Percentiles rank a stretch among this genome's conserved stretches.
Conservation (phyloP, 23 tunicate genomes). For the Clavelina lepadiformis region DNA sequence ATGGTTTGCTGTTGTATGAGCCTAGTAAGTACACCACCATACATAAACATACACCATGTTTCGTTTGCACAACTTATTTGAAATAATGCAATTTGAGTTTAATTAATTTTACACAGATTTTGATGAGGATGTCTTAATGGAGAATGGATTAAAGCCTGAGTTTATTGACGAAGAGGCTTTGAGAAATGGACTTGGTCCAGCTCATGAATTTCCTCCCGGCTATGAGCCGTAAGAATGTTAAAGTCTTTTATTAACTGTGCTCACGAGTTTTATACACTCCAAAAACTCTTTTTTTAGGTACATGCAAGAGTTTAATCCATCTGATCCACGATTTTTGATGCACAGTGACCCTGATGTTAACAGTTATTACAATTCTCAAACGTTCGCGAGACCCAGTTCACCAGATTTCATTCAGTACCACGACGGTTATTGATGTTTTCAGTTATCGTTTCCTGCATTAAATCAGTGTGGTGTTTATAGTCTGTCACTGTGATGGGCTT, state of each 20-base stretch:
- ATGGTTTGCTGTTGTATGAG: slow-evolving; percentile 47
- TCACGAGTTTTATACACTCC: neutral
- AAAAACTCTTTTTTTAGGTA: slow-evolving; percentile 11
- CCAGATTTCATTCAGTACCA: slow-evolving; percentile 34
- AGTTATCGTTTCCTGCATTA: no score
- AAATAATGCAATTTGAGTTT: no score
- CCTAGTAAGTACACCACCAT: slow-evolving; percentile 71
- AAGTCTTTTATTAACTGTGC: no score
- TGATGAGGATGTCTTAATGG: slow-evolving; percentile 59
- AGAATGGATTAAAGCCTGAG: slow-evolving; percentile 23
- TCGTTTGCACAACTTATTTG: no score
- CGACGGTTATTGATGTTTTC: slow-evolving; percentile 2
- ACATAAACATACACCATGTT: no score
- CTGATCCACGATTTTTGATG: slow-evolving; percentile 46
- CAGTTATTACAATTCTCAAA: slow-evolving; percentile 18
- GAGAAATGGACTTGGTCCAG: slow-evolving; percentile 34
- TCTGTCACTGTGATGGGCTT: neutral
- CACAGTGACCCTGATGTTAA: slow-evolving; percentile 6
- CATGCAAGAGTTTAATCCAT: slow-evolving; percentile 36
- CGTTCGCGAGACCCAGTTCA: slow-evolving; percentile 33
- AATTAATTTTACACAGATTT: slow-evolving; percentile 16
- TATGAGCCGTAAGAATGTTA: neutral
- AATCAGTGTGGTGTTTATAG: neutral
- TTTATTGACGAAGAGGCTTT: slow-evolving; percentile 36
- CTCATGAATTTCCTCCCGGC: slow-evolving; percentile 32